A percentile compares a stretch with the other conserved stretches of the same genome.
These are phyloP conservation scores for Ornithorhynchus anatinus DNA, from an alignment of 2,113 vertebrate genomes.

Conservation along the genomic window DNA sequence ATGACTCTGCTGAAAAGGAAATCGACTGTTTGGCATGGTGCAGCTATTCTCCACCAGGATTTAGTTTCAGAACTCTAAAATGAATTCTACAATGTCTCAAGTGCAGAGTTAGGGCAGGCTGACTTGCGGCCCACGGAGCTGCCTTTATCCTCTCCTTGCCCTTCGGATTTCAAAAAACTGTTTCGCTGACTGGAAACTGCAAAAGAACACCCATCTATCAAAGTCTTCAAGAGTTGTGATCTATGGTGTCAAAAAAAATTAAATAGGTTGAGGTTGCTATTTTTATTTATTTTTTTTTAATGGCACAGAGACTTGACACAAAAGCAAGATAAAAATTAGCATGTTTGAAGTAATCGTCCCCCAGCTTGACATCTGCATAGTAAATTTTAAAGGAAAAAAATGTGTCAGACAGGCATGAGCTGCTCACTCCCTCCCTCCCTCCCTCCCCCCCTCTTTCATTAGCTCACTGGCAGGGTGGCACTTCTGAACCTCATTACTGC, in stretches of 20 bases:
- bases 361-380: constrained; percentile 98
- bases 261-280: constrained; percentile 66
- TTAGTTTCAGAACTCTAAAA: constrained; percentile 86
- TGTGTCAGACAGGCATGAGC: constrained; percentile 95
- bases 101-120: constrained; percentile 73
- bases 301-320: constrained; percentile 74
- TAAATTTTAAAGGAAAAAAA: constrained; percentile 97
- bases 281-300: constrained; percentile 78
- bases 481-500: constrained; percentile 99
- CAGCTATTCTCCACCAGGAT: constrained; percentile 79
- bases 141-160: constrained; percentile 63
- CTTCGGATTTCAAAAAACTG: constrained; percentile 57
- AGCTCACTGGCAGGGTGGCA: constrained; percentile 99
- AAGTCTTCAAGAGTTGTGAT: constrained; percentile 79
- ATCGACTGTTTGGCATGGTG: constrained; percentile 96
- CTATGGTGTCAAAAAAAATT: constrained; percentile 62
- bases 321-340: constrained; percentile 85
- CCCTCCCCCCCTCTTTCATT: constrained; percentile 87
- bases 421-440: constrained; percentile 67
- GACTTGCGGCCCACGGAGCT: constrained; percentile 66
- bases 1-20: constrained; percentile 93
- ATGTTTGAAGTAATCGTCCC: constrained; percentile 87
- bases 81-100: constrained; percentile 86
- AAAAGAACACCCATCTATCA: constrained; percentile 73
- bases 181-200: constrained; percentile 60